Base-by-base conservation (phyloP, 2,797 vertebrate species). In the Sylvia borin region DNA sequence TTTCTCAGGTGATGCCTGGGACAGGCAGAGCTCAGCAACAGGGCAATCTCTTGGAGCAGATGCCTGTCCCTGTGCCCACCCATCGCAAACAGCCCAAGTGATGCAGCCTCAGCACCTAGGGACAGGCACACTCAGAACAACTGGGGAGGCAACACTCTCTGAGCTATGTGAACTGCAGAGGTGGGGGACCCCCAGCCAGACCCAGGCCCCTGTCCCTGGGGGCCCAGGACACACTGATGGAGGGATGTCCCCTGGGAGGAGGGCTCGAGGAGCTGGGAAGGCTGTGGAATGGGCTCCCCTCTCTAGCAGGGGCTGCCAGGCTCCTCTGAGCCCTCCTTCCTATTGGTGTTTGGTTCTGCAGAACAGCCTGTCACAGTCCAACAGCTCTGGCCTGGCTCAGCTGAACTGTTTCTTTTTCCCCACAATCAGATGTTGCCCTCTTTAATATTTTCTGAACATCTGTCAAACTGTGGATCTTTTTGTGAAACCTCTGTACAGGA, bases 391-490 rank as follows among this genome's bases (percentile, higher is more conserved):
- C 81, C 48, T 8, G 0, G n/a, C 81, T 40, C 77, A 34, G 6
- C 43, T 82, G 61, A 87, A 26, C 78, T 53, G 55, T 27, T 79
- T 42, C 36, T 87, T 81, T 66, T 13, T 55, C 67, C 40, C 42
- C 29, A n/a, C 81, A 71, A 57, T 94, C 75, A 64, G 48, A 60
- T 55, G 16, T 64, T 82, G 36, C 64, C 73, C 45, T 79, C 81
- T 87, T 91, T 89, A 89, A 77, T 87, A 91, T 79, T 42, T 67
- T 67, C 81, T 82, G 92, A 89, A 85, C 51, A 55, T 77, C 89
- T 94, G 96, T 96, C 94, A 93, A 87, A 82, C 64, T 76, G 77
- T 85, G 86, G 92, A 26, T 85, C 43, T 91, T 94, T 88, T 87
- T 89, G 90, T 85, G 88, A 89, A 95, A 90, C 81, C 86, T 90